Evolutionary conservation across 2,888 invertebrate genomes (phyloP).

Genomic region (Orchesella flavescens): DNA sequence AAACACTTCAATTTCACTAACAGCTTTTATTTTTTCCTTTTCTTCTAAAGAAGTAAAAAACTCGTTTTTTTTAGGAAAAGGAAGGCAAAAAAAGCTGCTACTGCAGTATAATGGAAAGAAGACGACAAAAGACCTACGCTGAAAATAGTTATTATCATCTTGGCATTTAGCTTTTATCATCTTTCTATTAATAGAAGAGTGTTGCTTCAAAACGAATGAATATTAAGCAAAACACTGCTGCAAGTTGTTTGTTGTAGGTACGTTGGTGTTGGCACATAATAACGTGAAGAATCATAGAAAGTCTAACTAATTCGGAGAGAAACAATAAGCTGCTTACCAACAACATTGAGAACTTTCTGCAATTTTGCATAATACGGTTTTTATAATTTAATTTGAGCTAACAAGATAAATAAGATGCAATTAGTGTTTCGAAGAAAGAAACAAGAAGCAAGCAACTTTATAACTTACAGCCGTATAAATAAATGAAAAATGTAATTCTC

Average conservation of each 20-base stretch:
- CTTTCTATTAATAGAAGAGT: no score
- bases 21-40: constrained; percentile 38
- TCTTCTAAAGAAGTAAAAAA: constrained; percentile 5
- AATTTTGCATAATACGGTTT: neutral
- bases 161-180: no score
- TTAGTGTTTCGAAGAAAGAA: neutral
- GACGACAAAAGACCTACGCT: neutral
- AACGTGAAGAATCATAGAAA: no score
- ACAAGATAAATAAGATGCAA: constrained; percentile 32
- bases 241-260: neutral
- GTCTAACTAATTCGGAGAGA: neutral
- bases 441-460: no score
- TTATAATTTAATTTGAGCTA: constrained; percentile 9
- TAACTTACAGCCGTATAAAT: no score
- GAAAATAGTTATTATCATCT: no score
- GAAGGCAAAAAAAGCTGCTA: constrained; percentile 9
- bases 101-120: neutral
- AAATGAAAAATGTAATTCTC: no score
- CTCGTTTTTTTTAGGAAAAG: constrained; percentile 27
- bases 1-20: constrained; percentile 56
- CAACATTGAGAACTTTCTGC: neutral
- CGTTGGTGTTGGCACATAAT: neutral
- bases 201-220: no score
- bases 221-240: neutral
- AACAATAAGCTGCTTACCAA: neutral